Base-by-base conservation (phyloP, 1,140 invertebrate species). In the Apis cerana region DNA sequence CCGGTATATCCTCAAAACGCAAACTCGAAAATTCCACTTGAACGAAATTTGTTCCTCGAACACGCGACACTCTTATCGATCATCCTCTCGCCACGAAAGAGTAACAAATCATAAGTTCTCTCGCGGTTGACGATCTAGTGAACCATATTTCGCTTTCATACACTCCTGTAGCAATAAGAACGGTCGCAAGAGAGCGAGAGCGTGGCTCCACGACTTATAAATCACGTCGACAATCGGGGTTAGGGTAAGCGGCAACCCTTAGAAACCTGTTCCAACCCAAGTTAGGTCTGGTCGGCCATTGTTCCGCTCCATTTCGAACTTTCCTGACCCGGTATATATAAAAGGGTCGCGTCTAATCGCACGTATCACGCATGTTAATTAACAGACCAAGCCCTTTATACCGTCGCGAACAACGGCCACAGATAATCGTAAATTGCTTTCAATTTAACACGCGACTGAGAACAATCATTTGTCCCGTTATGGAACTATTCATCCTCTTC, bases 151-250 rank as follows among this genome's bases (percentile, higher is more conserved):
- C 64, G 67, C 77, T 80, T 84, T 76, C 76, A 54, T 81, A 43
- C n/a, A 56, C 17, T 62, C 62, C 62, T n/a, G 9, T 9, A 19
- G 59, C 8, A 62, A 69, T 11, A 72, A 77, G n/a, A 58, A 74
- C 48, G 48, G 54, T 10, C 10, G 59, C 48, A 19, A 23, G 68
- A 74, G 71, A 48, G 68, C 11, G 9, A 33, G 70, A 62, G 61
- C 13, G 23, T 5, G 62, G 76, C 67, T 54, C 80, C 61, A 78
- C 69, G 82, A 80, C 82, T 83, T 83, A 83, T 83, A 83, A 83
- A 83, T 83, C 82, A 80, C 77, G 76, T 74, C 76, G 82, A 83
- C 82, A 68, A 83, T 83, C 77, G 82, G 82, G 77, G 82, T 80
- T 80, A 83, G 82, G 43, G 58, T 62, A 68, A 52, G 58, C 75